Evolutionary conservation across 2,113 vertebrate genomes (phyloP).

Genomic region (Dicentrarchus labrax): DNA sequence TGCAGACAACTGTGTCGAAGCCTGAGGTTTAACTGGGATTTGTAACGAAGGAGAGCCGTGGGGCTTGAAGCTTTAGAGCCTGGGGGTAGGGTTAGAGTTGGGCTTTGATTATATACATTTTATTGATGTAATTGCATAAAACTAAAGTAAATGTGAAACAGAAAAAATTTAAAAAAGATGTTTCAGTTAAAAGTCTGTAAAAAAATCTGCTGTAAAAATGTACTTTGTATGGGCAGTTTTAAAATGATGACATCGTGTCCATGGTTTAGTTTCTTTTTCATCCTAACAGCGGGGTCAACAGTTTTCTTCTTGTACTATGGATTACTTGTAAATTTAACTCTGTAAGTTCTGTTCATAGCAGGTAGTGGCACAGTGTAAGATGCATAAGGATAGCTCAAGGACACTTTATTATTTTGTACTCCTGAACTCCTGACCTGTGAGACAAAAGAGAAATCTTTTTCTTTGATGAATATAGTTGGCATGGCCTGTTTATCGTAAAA

Average conservation of each 20-base stretch:
- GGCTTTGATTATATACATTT: slow-evolving; percentile 5
- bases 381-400: not conserved
- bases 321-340: not conserved
- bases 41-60: slow-evolving; percentile 25
- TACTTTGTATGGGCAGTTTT: not conserved
- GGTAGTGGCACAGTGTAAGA: not conserved
- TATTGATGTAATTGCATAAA: not conserved
- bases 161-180: not conserved
- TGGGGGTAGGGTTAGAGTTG: not conserved
- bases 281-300: not conserved
- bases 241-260: not conserved
- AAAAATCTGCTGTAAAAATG: not conserved
- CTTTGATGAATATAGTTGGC: not conserved
- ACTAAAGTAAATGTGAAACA: not conserved
- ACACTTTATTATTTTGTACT: not conserved
- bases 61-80: not conserved
- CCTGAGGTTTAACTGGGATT: slow-evolving; percentile 41
- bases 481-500: no score
- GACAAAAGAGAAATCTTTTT: not conserved
- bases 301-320: not conserved
- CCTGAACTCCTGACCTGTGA: not conserved
- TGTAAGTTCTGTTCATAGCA: not conserved
- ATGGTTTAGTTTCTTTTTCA: not conserved
- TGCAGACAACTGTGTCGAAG: slow-evolving; percentile 11
- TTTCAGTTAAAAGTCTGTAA: no score